Conservation (phyloP, 2,888 invertebrate genomes). For the Pachliopta kotzebuea region DNA sequence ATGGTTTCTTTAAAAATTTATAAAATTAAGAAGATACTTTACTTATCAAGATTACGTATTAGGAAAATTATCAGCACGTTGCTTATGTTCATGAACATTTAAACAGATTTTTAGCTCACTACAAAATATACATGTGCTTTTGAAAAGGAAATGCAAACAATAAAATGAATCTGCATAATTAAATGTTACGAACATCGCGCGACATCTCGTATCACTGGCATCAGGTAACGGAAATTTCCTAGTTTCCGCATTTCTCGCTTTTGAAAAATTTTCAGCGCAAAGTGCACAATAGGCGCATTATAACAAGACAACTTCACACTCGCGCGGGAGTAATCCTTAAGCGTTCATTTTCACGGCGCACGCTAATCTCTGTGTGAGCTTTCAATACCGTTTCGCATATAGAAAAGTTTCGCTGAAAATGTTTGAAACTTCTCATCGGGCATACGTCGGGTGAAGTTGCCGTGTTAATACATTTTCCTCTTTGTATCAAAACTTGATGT, state of each 20-base stretch:
- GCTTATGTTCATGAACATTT: background rate
- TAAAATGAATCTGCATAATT: slow-evolving; percentile 26
- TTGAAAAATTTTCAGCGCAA: slow-evolving; percentile 27
- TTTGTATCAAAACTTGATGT: slow-evolving; percentile 69
- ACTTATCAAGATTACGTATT: background rate
- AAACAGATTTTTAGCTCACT: background rate
- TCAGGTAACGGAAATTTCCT: slow-evolving; percentile 29
- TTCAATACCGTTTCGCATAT: slow-evolving; percentile 74
- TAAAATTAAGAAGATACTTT: background rate
- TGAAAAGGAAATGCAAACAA: slow-evolving; percentile 11
- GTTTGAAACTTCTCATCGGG: slow-evolving; percentile 68
- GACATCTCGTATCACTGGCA: slow-evolving; percentile 28
- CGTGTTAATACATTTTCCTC: slow-evolving; percentile 76
- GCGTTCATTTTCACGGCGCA: slow-evolving; percentile 67
- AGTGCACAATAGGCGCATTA: slow-evolving; percentile 39
- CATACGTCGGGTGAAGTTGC: slow-evolving; percentile 59
- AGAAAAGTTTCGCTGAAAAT: slow-evolving; percentile 75
- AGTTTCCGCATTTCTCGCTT: slow-evolving; percentile 25
- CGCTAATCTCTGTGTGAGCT: slow-evolving; percentile 73
- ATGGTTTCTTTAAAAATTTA: background rate
- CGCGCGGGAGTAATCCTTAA: slow-evolving; percentile 66
- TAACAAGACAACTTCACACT: slow-evolving; percentile 70
- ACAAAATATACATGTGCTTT: background rate
- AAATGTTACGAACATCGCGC: slow-evolving; percentile 28
- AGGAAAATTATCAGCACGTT: background rate